Evolutionary conservation across 2,113 vertebrate species (phyloP), one percentile per base, ranked within the genome.

Genomic region (Mobula hypostoma): DNA sequence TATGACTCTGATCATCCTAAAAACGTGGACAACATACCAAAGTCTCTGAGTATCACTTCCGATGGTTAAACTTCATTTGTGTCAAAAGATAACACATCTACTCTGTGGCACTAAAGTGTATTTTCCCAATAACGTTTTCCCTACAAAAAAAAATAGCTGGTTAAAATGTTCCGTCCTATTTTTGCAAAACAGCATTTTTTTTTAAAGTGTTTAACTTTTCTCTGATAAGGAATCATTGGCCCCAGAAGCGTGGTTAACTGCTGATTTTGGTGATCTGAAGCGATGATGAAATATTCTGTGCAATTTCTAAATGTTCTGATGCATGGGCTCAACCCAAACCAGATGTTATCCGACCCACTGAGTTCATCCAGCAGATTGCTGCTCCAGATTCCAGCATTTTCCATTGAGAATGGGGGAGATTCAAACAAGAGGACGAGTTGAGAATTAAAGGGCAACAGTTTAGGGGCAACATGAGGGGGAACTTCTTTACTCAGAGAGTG

Each of bases 61-160:
- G 94, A 72, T 1, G 94, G 94, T 40, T 94, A 95, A 95, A 95
- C 94, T 61, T 17, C 72, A 85, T 95, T 95, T 85, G 78, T 94
- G 14, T 95, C 94, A 88, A 95, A 95, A 61, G 94, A 77, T 24
- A 95, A 74, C 0, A 94, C 94, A 74, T 95, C 94, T 66, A 94
- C 92, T 21, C 94, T 94, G 5, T 79, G 94, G 61, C 94, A 79
- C 68, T 94, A 90, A 17, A 95, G 90, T 70, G 94, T 48, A 83
- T 79, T 94, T 83, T 94, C 94, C 94, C 94, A 95, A 82, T 94
- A 95, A 9, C 94, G 94, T 5, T 94, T 94, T 56, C 94, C 94
- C 94, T 95, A 29, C 7, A 94, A 7, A 40, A 68, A 90, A 90
- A 90, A 61, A 32, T 66, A 27, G 6, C 29, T 32, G 15, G 29